Conservation (phyloP, 1,140 invertebrate species). For the Zeugodacus cucurbitae region DNA sequence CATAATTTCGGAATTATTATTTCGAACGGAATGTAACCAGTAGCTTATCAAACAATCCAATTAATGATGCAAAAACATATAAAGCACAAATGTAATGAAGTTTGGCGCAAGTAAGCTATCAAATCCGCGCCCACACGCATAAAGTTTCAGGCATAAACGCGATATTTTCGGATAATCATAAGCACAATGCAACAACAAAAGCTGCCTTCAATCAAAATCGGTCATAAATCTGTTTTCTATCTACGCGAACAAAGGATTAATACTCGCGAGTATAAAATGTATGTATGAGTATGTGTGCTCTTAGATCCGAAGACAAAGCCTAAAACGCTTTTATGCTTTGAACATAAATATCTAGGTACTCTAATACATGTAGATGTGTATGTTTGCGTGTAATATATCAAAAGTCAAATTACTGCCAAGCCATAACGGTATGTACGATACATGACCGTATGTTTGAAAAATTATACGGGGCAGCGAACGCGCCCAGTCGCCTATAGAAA, state of each 20-base stretch:
- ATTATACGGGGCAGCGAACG: background rate
- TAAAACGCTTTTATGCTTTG: background rate
- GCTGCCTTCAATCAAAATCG: background rate
- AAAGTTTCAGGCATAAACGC: background rate
- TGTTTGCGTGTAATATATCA: background rate
- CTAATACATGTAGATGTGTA: background rate
- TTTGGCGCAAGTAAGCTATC: background rate
- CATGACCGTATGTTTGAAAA: background rate
- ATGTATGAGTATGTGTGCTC: background rate
- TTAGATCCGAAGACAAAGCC: background rate
- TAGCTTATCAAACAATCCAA: conserved; percentile 7
- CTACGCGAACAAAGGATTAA: background rate
- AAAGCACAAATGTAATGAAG: background rate
- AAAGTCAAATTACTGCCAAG: conserved; percentile 30
- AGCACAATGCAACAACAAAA: background rate
- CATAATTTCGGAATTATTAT: background rate
- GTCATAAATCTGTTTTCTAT: background rate
- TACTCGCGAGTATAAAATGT: background rate
- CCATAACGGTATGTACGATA: background rate
- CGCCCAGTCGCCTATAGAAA: background rate
- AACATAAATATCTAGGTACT: background rate
- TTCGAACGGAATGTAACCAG: background rate
- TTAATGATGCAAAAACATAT: background rate
- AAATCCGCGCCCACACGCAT: background rate
- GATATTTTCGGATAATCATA: background rate